Base-by-base conservation (phyloP, 1,140 invertebrate species). In the Leptopilina boulardi region DNA sequence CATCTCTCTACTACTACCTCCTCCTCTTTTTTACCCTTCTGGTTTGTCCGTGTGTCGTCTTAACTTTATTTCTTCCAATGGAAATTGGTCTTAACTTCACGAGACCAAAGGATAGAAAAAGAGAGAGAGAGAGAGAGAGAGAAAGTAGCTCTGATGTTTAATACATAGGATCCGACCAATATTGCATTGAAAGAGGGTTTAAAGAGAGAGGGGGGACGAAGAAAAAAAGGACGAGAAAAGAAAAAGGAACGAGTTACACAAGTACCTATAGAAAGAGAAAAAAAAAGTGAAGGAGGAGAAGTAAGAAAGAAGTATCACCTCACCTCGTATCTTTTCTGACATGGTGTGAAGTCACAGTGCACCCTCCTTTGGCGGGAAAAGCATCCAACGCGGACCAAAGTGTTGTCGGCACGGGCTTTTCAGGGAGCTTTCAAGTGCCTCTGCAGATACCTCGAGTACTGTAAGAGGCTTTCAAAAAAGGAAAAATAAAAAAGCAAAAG, bases 361-460 rank as follows among this genome's bases (percentile, higher is more conserved):
- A 80, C 84, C 84, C 87, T 84, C 82, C n/a, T n/a, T 85, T 84
- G 81, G 87, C 59, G 80, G 83, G 79, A 89, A 38, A 89, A 86
- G 89, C 87, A 90, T 89, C 90, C 90, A 90, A 88, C 85, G 85
- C 85, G 85, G 86, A 87, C n/a, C 86, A 85, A 91, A 91, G 89
- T 91, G 89, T 91, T 91, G 89, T 90, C 89, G 85, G 87, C 85
- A 86, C 82, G 88, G 83, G 90, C 89, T 90, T 91, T 91, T 91
- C 90, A 91, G 89, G n/a, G 89, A 91, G 89, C 90, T 91, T 91
- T 91, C 90, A 91, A 91, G 89, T 91, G 89, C 90, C 90, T 91
- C 91, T 86, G 85, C 90, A 91, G 90, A 91, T 91, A 89, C 90
- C 89, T 90, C 89, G 89, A 91, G 90, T 91, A 87, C 87, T 84